Conservation (phyloP, 2,797 vertebrate genomes). For the Vireo griseus region DNA sequence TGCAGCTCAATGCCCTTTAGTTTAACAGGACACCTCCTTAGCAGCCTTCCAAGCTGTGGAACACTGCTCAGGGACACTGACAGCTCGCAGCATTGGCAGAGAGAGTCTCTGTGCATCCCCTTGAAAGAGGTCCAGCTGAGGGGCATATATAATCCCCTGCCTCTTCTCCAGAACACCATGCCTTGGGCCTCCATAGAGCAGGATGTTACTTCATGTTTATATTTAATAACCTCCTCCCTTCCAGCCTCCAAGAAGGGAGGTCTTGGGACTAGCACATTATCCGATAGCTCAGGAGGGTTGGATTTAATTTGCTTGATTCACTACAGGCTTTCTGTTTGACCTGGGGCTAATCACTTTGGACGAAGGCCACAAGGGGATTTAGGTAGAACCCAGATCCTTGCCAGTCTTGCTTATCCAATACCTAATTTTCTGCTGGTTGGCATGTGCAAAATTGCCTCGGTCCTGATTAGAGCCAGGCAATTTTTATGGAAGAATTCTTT, state of each 20-base stretch:
- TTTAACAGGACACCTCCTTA: not conserved
- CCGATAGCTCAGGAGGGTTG: slow-evolving; percentile 30
- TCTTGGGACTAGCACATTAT: slow-evolving; percentile 8
- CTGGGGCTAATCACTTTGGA: slow-evolving; percentile 54
- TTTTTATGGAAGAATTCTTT: slow-evolving; percentile 61
- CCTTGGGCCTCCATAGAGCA: not conserved
- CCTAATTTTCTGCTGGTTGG: slow-evolving; percentile 61
- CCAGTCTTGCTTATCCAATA: slow-evolving; percentile 51
- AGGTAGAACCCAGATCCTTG: slow-evolving; percentile 17
- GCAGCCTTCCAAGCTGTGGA: not conserved
- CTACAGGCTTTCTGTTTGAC: slow-evolving; percentile 49
- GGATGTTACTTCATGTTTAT: slow-evolving; percentile 20
- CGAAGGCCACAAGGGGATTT: slow-evolving; percentile 50
- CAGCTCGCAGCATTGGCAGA: not conserved
- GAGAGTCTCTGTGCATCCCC: not conserved
- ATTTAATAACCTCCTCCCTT: slow-evolving; percentile 23
- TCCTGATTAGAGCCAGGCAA: slow-evolving; percentile 57
- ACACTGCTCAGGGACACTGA: not conserved
- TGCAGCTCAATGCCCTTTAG: not conserved
- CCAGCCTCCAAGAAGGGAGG: slow-evolving; percentile 8
- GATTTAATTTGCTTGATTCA: slow-evolving; percentile 60
- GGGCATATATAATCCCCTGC: accelerated
- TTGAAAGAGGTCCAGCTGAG: not conserved
- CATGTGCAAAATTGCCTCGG: slow-evolving; percentile 51
- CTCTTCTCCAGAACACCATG: not conserved